Base-by-base conservation (phyloP, 2,888 invertebrate genomes). In the Tridacna crocea region DNA sequence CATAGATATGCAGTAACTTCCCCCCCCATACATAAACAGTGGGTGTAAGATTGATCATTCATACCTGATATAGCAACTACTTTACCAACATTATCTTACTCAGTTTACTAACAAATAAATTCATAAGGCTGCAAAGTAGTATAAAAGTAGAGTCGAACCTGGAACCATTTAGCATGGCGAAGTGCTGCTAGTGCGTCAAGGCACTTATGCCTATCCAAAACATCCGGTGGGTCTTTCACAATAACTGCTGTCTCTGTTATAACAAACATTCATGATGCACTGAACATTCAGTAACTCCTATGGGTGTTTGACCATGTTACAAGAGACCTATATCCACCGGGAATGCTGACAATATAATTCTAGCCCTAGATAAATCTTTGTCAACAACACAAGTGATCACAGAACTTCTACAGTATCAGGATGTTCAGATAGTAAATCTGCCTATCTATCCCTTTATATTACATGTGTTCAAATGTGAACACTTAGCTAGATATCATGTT, bases 141-240 rank as follows among this genome's bases (percentile, higher is more conserved):
- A 90, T 88, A 89, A 91, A 89, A 89, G 87, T 90, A 89, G 89
- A 89, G 90, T 93, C 96, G 96, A 96, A 98, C 98, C 98, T 99
- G 99, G 97, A 99, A 99, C 99, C 99, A 99, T 96, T 99, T 99
- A 96, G 99, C 98, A 97, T 99, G 99, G 96, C 99, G 98, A 96
- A 99, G 97, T 96, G 98, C 98, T 96, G 99, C 99, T 96, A 99
- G 97, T 96, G 99, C 99, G 96, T 98, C 97, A 96, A 99, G 97
- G 97, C 99, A 99, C 96, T 98, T 98, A 96, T 98, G 98, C 96
- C 98, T 98, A 96, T 98, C 98, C 96, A 99, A 97, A 95, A 98
- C 97, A 96, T 99, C 99, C 96, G 96, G 96, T 90, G 96, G 96
- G 94, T 96, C 96, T 95, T 95, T 95, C 92, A 94, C 94, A 93